A percentile compares a stretch with the other conserved stretches of the same genome.
phyloP scores from a whole-genome alignment of 2,113 vertebrate species.

The Myiagra hebetior region DNA sequence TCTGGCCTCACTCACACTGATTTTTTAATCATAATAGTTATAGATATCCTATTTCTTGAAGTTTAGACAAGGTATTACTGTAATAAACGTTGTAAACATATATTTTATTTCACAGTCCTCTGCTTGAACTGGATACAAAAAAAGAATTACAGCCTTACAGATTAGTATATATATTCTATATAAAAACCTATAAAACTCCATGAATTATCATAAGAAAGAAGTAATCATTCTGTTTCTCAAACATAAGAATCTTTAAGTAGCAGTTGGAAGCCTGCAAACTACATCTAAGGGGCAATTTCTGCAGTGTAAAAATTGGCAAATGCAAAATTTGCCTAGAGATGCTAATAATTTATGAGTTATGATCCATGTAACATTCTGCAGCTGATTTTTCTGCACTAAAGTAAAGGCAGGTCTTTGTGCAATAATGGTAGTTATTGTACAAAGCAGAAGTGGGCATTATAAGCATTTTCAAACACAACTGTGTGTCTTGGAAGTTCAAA shows the following conservation, averaged over 20 bases:
- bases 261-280: not conserved
- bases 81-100: not conserved
- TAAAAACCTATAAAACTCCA: not conserved
- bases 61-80: not conserved
- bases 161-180: not conserved
- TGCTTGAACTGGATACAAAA: not conserved
- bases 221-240: not conserved
- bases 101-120: not conserved
- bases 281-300: not conserved
- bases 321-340: not conserved
- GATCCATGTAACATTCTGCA: not conserved
- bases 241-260: not conserved
- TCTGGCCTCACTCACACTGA: not conserved
- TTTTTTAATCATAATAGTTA: not conserved
- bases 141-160: not conserved
- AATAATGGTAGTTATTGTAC: not conserved
- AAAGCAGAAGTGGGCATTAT: not conserved
- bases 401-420: not conserved
- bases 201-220: conserved; percentile 8
- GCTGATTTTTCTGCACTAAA: not conserved
- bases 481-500: not conserved
- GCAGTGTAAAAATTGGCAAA: not conserved
- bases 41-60: not conserved
- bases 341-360: not conserved
- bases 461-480: not conserved